Base-by-base conservation (phyloP, 1,140 invertebrate species). In the Euura saliciscinereae region DNA sequence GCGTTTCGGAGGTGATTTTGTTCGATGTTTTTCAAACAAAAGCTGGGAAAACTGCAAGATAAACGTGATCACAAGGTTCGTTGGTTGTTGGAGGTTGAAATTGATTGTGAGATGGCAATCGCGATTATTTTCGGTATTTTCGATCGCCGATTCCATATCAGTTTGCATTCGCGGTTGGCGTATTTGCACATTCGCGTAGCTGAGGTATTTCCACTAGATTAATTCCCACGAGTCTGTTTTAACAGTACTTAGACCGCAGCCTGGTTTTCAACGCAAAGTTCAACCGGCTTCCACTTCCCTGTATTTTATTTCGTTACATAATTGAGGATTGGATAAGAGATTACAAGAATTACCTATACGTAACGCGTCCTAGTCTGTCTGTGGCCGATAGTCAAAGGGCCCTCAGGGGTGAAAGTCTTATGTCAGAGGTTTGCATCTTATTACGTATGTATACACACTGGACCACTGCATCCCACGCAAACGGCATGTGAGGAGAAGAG, bases 371-470 rank as follows among this genome's bases (percentile, higher is more conserved):
- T 43, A 6, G 51, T 59, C 51, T 59, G 13, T 28, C 28, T 28
- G 28, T 10, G 66, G 8, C 66, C 42, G 66, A 67, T 67, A 67
- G 42, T 44, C 74, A 75, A 59, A 73, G 71, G 71, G 71, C 78
- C 76, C 77, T 78, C 77, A 70, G 83, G 84, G 84, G 83, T 84
- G 84, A 85, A 85, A 85, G 84, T 85, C 79, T 77, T 77, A 75
- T 77, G 82, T 83, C 80, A 84, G 65, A 77, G 74, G 76, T 78
- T 78, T 79, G 79, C 82, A 80, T 84, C 82, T 83, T 77, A 82
- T 82, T 84, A 82, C 76, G 73, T 28, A 28, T 28, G 28, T 28
- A 28, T 28, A 28, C 28, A 28, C 28, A 28, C 72, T 43, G 77
- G 78, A 80, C 74, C 77, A 76, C 70, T 65, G 67, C 75, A 73